A percentile compares a stretch with the other conserved stretches of the same genome.
phyloP scores from a whole-genome alignment of 2,113 vertebrate species.

The Gallinago undulata region DNA sequence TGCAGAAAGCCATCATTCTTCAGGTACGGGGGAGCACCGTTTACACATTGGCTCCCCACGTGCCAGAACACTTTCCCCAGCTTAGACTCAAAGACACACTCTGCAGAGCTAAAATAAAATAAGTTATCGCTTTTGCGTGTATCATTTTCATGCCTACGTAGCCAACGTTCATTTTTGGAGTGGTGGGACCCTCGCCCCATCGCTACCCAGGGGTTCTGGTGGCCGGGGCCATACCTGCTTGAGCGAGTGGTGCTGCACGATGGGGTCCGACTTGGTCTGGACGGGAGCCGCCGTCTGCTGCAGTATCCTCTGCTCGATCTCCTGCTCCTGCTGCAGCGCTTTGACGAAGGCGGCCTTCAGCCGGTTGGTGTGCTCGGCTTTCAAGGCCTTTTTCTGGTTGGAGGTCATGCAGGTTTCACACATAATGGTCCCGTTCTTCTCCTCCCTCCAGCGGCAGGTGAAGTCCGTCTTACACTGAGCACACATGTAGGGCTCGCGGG shows the following conservation, averaged over 20 bases:
- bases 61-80: not conserved
- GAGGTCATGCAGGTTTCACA: slow-evolving; percentile 97
- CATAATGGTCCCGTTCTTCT: slow-evolving; percentile 89
- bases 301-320: slow-evolving; percentile 95
- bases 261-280: slow-evolving; percentile 77
- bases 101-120: not conserved
- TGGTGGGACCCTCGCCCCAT: fast-evolving
- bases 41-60: fast-evolving
- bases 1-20: not conserved
- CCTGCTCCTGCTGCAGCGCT: slow-evolving; percentile 97
- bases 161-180: fast-evolving
- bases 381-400: slow-evolving; percentile 94
- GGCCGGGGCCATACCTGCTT: slow-evolving; percentile 80
- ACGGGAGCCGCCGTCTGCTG: slow-evolving; percentile 81
- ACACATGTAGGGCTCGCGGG: slow-evolving; percentile 91
- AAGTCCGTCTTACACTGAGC: slow-evolving; percentile 98
- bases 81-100: not conserved
- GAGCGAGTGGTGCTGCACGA: slow-evolving; percentile 83
- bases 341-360: slow-evolving; percentile 98
- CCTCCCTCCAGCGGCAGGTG: slow-evolving; percentile 97
- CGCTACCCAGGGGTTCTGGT: not conserved
- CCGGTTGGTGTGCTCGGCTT: slow-evolving; percentile 93
- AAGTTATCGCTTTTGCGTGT: fast-evolving
- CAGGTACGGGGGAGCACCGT: too few species aligned
- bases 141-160: fast-evolving